Conservation (phyloP, 2,797 vertebrate species). For the Chelmon rostratus region DNA sequence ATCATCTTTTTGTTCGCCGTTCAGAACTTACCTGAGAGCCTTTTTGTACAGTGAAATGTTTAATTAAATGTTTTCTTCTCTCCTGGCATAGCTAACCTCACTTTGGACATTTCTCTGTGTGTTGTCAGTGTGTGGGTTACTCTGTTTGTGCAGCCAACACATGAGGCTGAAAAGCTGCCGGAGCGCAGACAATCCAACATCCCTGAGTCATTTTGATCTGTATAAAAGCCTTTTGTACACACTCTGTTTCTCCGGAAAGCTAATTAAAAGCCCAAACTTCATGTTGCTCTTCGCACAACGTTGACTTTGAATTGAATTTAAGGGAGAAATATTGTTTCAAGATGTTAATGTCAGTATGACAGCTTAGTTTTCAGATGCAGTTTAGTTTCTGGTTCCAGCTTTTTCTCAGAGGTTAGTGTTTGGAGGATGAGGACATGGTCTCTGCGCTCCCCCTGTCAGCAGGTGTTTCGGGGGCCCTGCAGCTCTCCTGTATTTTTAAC, state of each 20-base stretch:
- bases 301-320: constrained; percentile 11
- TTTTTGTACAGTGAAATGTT: constrained; percentile 31
- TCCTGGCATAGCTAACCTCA: neutral
- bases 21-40: neutral
- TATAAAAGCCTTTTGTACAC: constrained; percentile 34
- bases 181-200: constrained; percentile 22
- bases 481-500: constrained; percentile 78
- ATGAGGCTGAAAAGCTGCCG: constrained; percentile 24
- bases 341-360: constrained; percentile 3
- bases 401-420: neutral
- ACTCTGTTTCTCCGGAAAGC: constrained; percentile 18
- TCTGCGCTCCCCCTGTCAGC: constrained; percentile 37
- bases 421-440: constrained; percentile 29
- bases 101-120: constrained; percentile 1
- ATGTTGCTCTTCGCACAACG: constrained; percentile 12
- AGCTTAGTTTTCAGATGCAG: too few relatives aligned
- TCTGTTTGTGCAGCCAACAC: constrained; percentile 14
- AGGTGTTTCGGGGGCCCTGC: constrained; percentile 61
- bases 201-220: constrained; percentile 30
- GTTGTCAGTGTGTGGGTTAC: constrained; percentile 11
- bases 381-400: neutral
- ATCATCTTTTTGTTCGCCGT: too few relatives aligned
- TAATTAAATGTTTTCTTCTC: constrained; percentile 38
- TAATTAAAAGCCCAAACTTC: constrained; percentile 42
- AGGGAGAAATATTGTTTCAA: neutral